phyloP scores from a whole-genome alignment of 2,113 vertebrate species.

The Microtus pennsylvanicus region DNA sequence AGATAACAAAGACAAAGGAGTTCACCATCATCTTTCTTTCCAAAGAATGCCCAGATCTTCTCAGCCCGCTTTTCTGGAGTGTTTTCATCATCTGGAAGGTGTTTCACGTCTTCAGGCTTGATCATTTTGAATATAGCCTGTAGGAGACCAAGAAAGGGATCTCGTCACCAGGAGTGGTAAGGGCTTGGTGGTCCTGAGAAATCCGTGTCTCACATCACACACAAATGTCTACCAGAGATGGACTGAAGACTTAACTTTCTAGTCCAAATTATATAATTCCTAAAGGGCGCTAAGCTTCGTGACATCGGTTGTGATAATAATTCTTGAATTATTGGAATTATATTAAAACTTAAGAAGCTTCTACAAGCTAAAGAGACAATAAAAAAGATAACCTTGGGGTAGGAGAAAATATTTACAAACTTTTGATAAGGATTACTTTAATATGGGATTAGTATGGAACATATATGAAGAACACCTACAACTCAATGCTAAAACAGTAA shows the following conservation, averaged over 20 bases:
- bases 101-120: constrained; percentile 87
- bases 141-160: neutral
- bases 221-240: neutral
- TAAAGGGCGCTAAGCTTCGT: neutral
- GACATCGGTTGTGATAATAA: too few species aligned
- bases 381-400: neutral
- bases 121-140: constrained; percentile 97
- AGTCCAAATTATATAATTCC: neutral
- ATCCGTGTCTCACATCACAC: too few species aligned
- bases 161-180: neutral
- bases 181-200: neutral
- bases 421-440: neutral
- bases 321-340: neutral
- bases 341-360: neutral
- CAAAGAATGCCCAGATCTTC: constrained; percentile 93
- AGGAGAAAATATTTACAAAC: neutral
- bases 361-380: neutral
- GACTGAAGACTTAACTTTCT: neutral
- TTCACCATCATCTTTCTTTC: constrained; percentile 93
- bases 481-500: neutral
- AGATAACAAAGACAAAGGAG: neutral
- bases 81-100: constrained; percentile 91
- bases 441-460: neutral
- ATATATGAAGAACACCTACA: neutral
- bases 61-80: constrained; percentile 92